These are phyloP conservation scores for Anguilla japonica DNA, from an alignment of 2,113 vertebrate species.

Conservation along the genomic window DNA sequence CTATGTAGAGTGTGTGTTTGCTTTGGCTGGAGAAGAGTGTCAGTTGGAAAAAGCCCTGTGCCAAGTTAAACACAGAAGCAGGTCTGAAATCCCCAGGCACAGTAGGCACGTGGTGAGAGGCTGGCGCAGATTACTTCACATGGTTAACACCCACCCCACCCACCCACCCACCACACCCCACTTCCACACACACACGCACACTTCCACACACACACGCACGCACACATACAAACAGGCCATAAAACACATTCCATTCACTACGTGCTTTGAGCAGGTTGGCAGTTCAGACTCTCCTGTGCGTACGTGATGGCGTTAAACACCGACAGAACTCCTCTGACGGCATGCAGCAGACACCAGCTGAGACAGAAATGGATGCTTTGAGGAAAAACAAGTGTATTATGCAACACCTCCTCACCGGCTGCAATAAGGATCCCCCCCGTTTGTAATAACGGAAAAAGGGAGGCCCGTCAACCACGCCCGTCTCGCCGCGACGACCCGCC, in stretches of 20 bases:
- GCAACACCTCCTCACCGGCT: conserved; percentile 22
- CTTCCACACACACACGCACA: background rate
- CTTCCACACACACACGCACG: background rate
- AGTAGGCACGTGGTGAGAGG: background rate
- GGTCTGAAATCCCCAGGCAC: background rate
- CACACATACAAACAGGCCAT: background rate
- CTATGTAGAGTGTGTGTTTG: background rate
- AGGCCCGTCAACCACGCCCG: background rate
- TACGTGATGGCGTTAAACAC: background rate
- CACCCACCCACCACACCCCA: background rate
- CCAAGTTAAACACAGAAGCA: background rate
- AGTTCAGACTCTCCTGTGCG: background rate
- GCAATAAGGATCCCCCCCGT: conserved; percentile 20
- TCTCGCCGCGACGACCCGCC: background rate
- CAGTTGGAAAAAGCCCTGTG: background rate
- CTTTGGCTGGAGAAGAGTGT: background rate
- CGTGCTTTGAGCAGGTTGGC: background rate
- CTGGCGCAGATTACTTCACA: background rate
- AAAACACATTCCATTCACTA: background rate
- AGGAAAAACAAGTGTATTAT: conserved; percentile 14
- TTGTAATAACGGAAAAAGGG: conserved; percentile 30
- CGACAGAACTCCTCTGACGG: conserved; percentile 19
- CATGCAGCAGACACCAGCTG: conserved; percentile 20
- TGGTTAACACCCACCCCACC: background rate
- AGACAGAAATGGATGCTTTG: background rate